These are phyloP conservation scores for Podotricha telesiphe DNA, from an alignment of 2,888 invertebrate species.

Conservation along the genomic window DNA sequence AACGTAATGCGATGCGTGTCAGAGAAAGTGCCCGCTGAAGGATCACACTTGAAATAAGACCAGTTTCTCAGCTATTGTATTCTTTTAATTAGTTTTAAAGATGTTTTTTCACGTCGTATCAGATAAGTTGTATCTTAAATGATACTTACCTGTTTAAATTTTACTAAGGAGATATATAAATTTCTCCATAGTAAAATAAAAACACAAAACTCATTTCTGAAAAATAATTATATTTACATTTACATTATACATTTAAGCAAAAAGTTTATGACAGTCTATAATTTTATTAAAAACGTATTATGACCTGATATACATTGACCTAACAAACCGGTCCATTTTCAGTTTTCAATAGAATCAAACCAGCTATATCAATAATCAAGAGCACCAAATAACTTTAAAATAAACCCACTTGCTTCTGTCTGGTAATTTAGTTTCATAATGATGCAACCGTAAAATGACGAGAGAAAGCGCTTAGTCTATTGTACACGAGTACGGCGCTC, in stretches of 20 bases:
- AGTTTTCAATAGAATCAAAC: too few relatives aligned
- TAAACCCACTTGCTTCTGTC: not conserved
- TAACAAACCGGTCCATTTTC: too few relatives aligned
- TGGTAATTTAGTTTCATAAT: conserved; percentile 27
- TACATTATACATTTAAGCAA: too few relatives aligned
- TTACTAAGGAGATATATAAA: not conserved
- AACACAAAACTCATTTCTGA: too few relatives aligned
- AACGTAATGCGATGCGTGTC: conserved; percentile 50
- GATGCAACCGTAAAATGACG: conserved; percentile 37
- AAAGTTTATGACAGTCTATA: too few relatives aligned
- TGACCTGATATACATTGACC: too few relatives aligned
- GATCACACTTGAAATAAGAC: conserved; percentile 45
- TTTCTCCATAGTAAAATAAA: too few relatives aligned
- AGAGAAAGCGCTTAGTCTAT: conserved; percentile 52
- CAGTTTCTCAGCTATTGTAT: conserved; percentile 38
- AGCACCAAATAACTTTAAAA: not conserved
- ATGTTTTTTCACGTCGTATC: not conserved
- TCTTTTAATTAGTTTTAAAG: conserved; percentile 6
- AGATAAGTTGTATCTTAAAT: not conserved
- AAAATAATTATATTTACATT: too few relatives aligned
- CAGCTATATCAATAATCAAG: not conserved
- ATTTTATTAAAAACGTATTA: too few relatives aligned
- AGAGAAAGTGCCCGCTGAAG: conserved; percentile 62
- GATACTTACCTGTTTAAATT: not conserved
- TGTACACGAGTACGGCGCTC: conserved; percentile 46